Base-by-base conservation (phyloP, 2,113 vertebrate species). In the Gorsachius goisagi region DNA sequence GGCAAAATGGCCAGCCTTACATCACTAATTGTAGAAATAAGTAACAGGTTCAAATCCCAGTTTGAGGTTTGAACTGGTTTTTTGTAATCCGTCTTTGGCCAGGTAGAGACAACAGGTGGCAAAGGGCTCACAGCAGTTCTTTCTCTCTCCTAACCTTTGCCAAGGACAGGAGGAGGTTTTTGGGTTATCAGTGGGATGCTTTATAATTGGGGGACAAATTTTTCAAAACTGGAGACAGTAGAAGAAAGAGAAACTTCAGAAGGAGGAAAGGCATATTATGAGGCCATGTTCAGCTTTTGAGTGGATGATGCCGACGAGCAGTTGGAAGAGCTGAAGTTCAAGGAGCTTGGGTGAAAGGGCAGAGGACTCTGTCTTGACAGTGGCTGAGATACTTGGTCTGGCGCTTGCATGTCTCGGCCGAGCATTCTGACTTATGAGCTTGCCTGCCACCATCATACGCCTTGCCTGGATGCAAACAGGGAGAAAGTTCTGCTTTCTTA, bases 301-400 rank as follows among this genome's bases (percentile, higher is more conserved):
- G 93, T 94, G 88, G 89, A 69, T 88, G 91, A 47, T 3, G 33
- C 67, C 76, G 82, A 37, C 0, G 14, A 68, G 59, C 58, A 59
- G 58, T 45, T 59, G 87, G 82, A 73, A 63, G 58, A 75, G 78
- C 49, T 75, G 84, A 55, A 96, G 94, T 92, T 96, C 91, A 95
- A 93, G 94, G 66, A 92, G 91, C 68, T 95, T 0, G 77, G 73
- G 77, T 89, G 76, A 93, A 91, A 92, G 88, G 84, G 60, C 89
- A 92, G 74, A 88, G 77, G 76, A 82, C 41, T 32, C 63, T 53
- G 76, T 60, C 83, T 73, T 76, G 11, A 52, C 83, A 52, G 59
- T 15, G 55, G 24, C 92, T 12, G 45, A 85, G 73, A n/a, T 92
- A 66, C 73, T 93, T 58, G 90, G 89, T 33, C 85, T 78, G 88